Base-by-base conservation (phyloP, 2,797 vertebrate species). In the Botia almorhae region DNA sequence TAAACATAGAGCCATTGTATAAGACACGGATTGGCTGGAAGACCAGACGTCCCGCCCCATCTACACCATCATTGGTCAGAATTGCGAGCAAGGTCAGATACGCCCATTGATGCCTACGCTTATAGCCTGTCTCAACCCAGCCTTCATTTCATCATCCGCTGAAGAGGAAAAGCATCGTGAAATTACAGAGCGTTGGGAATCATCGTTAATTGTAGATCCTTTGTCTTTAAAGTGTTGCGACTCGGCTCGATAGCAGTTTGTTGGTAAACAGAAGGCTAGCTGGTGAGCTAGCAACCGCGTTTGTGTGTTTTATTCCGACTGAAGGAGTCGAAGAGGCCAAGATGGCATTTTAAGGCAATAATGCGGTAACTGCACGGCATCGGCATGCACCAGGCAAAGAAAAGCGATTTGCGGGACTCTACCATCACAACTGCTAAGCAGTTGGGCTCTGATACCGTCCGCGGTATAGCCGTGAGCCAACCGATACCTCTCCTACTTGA, bases 271-370 rank as follows among this genome's bases (percentile, higher is more conserved):
- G 48, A 0, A 63, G 36, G 83, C 84, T 78, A 74, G 89, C 86
- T 10, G 7, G 63, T 3, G 48, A 46, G 87, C 88, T 88, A 85
- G 85, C 70, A 61, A 23, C 0, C 0, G 36, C 80, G 83, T 80
- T 6, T 4, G 3, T 8, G 23, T 26, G 21, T 58, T 87, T 85
- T 85, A 70, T 65, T 21, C 14, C 29, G 3, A 56, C 58, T 16
- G 39, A 4, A 19, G 78, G 81, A 46, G 43, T 8, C 43, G 43
- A 46, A 46, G 43, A 82, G 92, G 91, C 91, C 79, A 88, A 82
- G 73, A 95, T 95, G 93, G 91, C 87, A 89, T 91, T 94, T 90
- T 94, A 93, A 92, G 88, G 88, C 91, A 82, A 88, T 85, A 58
- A 94, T 93, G 93, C 91, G 91, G 92, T 90, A 83, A 64, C 86